Evolutionary conservation across 2,888 invertebrate genomes (phyloP), one percentile per base, ranked within the genome.

Genomic region (Drosophila kuntzei): DNA sequence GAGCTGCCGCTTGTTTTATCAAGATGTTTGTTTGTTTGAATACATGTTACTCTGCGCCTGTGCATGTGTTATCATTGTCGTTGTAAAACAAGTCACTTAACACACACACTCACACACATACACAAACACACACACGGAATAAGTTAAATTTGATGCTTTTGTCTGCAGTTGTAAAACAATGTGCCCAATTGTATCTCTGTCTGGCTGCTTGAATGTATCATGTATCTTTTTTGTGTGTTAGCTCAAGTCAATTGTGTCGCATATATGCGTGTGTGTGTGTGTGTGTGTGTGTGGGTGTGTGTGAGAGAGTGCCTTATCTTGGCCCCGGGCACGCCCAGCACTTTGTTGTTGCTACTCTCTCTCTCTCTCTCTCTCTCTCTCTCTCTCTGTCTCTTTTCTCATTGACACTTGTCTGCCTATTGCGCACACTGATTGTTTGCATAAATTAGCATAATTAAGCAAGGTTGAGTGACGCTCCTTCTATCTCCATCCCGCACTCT

Each of bases 361-460:
- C 12, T 41, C 22, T 32, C n/a, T 51, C 49, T 29, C 39, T 49
- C 43, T 37, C n/a, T 54, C 36, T 25, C 57, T 43, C 63, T 39
- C 41, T 32, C 32, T 18, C 11, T 39, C 12, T 12, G 6, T 39
- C 12, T 12, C 27, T 65, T 39, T 6, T 12, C 27, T 65, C 57
- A 68, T 72, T 83, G 89, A 44, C 87, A 78, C 87, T 88, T 88
- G 81, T 87, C 84, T 75, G 88, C 81, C 81, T 79, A 82, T 82
- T 82, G 80, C 79, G 68, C 69, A 71, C 89, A 71, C 87, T 78
- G 89, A 83, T 83, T 83, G 89, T 88, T 88, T 78, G 87, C 81
- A 83, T 83, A 83, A 88, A 88, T 83, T 83, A 87, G 70, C 87
- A 88, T 88, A 83, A 88, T 83, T 83, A 87, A 83, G 76, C 89